Conservation (phyloP, 2,113 vertebrate genomes). For the Epinephelus moara region DNA sequence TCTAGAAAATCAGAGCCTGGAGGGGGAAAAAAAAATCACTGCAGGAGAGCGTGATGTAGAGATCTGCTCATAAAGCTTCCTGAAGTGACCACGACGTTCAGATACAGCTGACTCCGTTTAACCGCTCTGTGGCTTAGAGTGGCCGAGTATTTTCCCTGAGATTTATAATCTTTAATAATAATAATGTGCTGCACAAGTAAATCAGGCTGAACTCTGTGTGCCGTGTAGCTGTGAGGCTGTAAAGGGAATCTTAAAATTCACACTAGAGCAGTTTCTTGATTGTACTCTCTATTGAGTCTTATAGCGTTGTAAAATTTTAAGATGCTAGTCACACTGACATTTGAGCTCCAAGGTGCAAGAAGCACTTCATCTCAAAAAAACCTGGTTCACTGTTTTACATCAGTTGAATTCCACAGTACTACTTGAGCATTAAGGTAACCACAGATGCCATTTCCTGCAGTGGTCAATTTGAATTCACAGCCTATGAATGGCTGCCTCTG, state of each 20-base stretch:
- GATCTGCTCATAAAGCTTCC: constrained; percentile 33
- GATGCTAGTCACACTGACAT: not conserved
- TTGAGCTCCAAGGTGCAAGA: not conserved
- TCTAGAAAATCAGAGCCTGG: constrained; percentile 51
- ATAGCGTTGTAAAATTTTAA: not conserved
- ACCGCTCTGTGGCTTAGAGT: constrained; percentile 28
- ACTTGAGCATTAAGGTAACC: not conserved
- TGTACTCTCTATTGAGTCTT: not conserved
- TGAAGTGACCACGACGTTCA: constrained; percentile 38
- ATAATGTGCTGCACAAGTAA: constrained; percentile 8
- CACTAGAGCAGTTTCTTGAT: not conserved
- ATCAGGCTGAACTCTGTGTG: constrained; percentile 23
- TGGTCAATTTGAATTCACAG: not conserved
- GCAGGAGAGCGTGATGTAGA: constrained; percentile 33
- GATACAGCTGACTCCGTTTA: constrained; percentile 23
- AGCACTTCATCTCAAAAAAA: not conserved
- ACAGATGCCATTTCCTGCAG: not conserved
- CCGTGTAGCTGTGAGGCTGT: not conserved
- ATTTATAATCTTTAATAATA: not conserved
- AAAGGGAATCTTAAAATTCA: not conserved
- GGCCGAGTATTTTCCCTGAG: not conserved
- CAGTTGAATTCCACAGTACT: not conserved
- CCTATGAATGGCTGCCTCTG: not conserved
- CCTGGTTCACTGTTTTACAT: not conserved
- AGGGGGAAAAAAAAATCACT: not conserved